Percentiles rank a stretch among this genome's conserved stretches.
Conservation (phyloP, 2,888 invertebrate genomes). For the Drosophila gaucha region DNA sequence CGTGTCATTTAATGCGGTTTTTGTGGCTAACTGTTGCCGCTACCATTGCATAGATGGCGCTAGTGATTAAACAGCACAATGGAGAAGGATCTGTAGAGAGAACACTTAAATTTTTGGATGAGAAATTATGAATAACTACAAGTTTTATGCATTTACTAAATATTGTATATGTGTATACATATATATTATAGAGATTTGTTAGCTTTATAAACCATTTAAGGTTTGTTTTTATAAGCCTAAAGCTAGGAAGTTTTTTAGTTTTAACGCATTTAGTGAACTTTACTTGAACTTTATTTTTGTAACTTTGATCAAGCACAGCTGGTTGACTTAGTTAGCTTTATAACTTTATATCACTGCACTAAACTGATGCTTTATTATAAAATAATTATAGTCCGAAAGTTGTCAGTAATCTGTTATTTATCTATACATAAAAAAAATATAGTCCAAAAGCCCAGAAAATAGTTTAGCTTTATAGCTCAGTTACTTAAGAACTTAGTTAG, state of each 20-base stretch:
- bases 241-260: neutral
- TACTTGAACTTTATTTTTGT: neutral
- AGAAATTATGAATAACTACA: neutral
- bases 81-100: too few relatives aligned
- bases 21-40: conserved; percentile 10
- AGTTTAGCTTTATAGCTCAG: neutral
- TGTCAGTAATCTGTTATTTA: neutral
- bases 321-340: too few relatives aligned
- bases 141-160: too few relatives aligned
- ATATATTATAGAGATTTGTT: neutral
- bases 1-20: conserved; percentile 59
- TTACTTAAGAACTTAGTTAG: neutral
- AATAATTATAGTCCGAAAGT: too few relatives aligned
- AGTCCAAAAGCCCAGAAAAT: neutral
- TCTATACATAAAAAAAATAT: neutral
- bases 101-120: too few relatives aligned
- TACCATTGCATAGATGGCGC: conserved; percentile 22
- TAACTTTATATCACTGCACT: too few relatives aligned
- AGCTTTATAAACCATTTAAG: neutral
- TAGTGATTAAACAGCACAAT: neutral
- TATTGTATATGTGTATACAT: too few relatives aligned
- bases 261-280: neutral
- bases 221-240: neutral
- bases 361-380: too few relatives aligned
- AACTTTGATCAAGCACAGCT: too few relatives aligned